These are phyloP conservation scores for Antedon mediterranea DNA, from an alignment of 53 echinoderm and acorn worm genomes.

Conservation along the genomic window DNA sequence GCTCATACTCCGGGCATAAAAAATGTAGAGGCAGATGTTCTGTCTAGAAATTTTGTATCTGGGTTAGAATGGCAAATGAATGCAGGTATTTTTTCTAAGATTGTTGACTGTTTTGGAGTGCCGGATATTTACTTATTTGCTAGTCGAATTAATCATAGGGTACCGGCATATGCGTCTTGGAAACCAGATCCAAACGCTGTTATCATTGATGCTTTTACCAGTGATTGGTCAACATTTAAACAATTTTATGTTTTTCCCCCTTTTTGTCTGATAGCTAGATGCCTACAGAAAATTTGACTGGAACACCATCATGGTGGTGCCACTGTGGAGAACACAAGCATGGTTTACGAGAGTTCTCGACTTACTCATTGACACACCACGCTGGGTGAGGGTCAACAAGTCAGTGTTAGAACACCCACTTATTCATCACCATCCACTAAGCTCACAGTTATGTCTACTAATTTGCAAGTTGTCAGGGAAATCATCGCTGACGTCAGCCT, in stretches of 20 bases:
- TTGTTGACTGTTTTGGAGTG: not conserved
- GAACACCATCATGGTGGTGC: slow-evolving; percentile 7
- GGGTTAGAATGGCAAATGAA: not conserved
- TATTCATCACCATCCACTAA: not conserved
- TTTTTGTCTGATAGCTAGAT: slow-evolving; percentile 2
- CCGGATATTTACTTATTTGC: not conserved
- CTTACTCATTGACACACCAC: not conserved
- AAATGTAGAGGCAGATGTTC: not conserved
- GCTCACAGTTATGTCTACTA: too few species aligned
- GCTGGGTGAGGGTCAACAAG: not conserved
- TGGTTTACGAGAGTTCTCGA: slow-evolving; percentile 9
- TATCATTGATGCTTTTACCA: not conserved
- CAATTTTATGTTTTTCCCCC: slow-evolving; percentile 10
- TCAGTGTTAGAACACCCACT: not conserved
- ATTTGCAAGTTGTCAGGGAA: not conserved
- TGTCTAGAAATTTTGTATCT: not conserved
- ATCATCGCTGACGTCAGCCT: not conserved
- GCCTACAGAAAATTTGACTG: slow-evolving; percentile 1
- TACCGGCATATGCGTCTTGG: not conserved
- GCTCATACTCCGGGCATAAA: not conserved
- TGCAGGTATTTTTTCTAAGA: not conserved
- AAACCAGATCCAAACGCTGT: not conserved
- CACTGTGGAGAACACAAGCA: slow-evolving; percentile 10
- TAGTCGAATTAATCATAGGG: not conserved
- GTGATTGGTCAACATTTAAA: not conserved